Percentiles rank a stretch among this genome's conserved stretches.
Evolutionary conservation across 2,113 vertebrate species (phyloP).

Genomic region (Pituophis catenifer): DNA sequence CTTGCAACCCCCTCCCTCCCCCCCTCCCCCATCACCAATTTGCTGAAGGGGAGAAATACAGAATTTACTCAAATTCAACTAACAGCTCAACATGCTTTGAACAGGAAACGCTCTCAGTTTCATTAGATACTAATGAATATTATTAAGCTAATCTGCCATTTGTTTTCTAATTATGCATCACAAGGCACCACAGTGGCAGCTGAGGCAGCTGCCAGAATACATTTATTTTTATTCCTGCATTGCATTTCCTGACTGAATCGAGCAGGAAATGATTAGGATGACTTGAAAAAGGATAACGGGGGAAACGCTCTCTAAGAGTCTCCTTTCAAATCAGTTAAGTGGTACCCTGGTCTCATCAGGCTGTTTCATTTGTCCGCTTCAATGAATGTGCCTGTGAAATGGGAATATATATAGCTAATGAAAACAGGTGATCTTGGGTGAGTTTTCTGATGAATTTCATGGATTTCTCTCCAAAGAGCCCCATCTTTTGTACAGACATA

Average conservation of each 20-base stretch:
- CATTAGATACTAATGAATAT: conserved; percentile 80
- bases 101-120: conserved; percentile 71
- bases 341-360: conserved; percentile 22
- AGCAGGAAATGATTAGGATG: conserved; percentile 57
- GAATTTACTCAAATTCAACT: conserved; percentile 71
- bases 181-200: conserved; percentile 65
- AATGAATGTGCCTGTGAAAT: conserved; percentile 23
- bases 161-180: conserved; percentile 81
- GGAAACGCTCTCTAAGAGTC: neutral
- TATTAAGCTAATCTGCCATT: conserved; percentile 81
- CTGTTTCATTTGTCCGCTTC: conserved; percentile 10
- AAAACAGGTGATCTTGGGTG: neutral
- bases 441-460: neutral
- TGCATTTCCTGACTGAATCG: conserved; percentile 44
- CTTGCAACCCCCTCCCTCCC: neutral
- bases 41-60: conserved; percentile 52
- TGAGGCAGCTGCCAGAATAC: conserved; percentile 67
- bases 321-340: conserved; percentile 18
- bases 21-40: neutral
- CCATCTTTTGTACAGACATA: neutral
- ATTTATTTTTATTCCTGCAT: conserved; percentile 58
- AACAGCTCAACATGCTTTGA: conserved; percentile 67
- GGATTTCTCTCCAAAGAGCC: neutral
- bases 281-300: conserved; percentile 44
- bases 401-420: neutral